Evolutionary conservation across 2,113 vertebrate species (phyloP).

Genomic region (Desmodus rotundus): DNA sequence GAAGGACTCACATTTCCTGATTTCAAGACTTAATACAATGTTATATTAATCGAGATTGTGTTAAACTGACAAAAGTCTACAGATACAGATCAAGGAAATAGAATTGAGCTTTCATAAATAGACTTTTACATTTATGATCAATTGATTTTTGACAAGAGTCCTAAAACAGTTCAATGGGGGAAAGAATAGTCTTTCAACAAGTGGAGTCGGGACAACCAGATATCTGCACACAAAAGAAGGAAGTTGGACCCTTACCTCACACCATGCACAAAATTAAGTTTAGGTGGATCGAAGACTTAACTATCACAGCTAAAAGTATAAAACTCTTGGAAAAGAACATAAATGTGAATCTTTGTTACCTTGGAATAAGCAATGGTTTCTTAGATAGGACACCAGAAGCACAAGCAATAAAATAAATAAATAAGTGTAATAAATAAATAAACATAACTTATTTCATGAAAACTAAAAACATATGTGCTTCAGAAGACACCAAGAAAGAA

Average conservation of each 20-base stretch:
- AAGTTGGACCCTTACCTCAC: not conserved
- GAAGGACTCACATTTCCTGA: no score
- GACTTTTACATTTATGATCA: no score
- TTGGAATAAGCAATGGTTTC: no score
- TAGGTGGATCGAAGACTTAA: not conserved
- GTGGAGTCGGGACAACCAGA: not conserved
- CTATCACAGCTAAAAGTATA: not conserved
- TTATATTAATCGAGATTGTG: not conserved
- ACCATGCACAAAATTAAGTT: not conserved
- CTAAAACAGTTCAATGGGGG: no score
- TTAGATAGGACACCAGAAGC: not conserved
- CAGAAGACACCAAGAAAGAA: no score
- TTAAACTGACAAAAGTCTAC: not conserved
- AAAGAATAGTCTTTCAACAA: not conserved
- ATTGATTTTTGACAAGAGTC: no score
- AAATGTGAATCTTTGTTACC: not conserved
- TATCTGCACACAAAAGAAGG: not conserved
- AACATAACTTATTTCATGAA: not conserved
- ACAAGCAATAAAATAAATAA: not conserved
- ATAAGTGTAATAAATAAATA: no score
- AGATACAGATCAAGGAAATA: not conserved
- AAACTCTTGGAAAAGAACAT: not conserved
- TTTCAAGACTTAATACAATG: not conserved
- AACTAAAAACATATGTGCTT: no score
- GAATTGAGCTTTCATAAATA: not conserved